Base-by-base conservation (phyloP, 2,888 invertebrate species). In the Drosophila nr. fundita region DNA sequence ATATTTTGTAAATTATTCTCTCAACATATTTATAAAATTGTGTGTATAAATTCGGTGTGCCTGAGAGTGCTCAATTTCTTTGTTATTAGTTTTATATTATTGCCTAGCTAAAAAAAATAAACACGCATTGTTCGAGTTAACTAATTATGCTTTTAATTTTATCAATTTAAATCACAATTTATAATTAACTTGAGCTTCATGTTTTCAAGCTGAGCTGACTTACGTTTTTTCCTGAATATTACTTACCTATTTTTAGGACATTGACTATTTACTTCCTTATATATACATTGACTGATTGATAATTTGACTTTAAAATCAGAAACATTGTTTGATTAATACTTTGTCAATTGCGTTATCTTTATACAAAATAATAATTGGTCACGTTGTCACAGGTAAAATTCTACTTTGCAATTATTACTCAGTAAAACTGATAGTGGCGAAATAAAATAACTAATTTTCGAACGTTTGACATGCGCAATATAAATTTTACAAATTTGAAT, bases 331-430 rank as follows among this genome's bases (percentile, higher is more conserved):
- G 24, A 24, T 24, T 24, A 24, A 24, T 24, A 24, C 24, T 24
- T 24, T 24, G 24, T 2, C 24, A 24, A 38, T 15, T 32, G 18
- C 42, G 18, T 73, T 65, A 73, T 71, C 66, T 32, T 24, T 29
- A 3, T 48, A 29, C 6, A 24, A 30, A 21, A 24, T 24, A 18
- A 13, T 27, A 24, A 10, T n/a, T 32, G 34, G 63, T 53, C 40
- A 62, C 29, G 57, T 40, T 63, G 40, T 45, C 27, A 8, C 29
- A 3, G n/a, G 27, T 10, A 29, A 45, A 30, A 34, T 18, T n/a
- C 0, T 3, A 40, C 2, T 21, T 29, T 38, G 7, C 34, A 42
- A 21, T 32, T 30, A 42, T 53, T 52, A 63, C 34, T 27, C 57
- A 64, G n/a, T 18, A 0, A 4, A 40, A 53, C 10, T 58, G 34